These are phyloP conservation scores for Clavelina lepadiformis DNA, from an alignment of 23 tunicate species.

Conservation along the genomic window DNA sequence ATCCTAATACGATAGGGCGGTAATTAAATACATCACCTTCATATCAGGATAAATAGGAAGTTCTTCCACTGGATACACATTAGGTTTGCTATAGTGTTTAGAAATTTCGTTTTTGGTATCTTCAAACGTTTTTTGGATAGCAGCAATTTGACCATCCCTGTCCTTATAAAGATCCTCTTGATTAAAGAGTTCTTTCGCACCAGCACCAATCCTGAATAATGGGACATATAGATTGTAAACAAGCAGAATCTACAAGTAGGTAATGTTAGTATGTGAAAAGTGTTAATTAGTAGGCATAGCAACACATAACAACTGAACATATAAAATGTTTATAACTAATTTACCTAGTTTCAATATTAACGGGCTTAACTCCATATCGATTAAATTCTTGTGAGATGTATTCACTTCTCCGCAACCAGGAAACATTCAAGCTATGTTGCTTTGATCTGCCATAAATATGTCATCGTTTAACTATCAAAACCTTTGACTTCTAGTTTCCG, in stretches of 20 bases:
- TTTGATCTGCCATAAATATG: slow-evolving; percentile 36
- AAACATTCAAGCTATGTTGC: slow-evolving; percentile 89
- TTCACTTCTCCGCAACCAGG: slow-evolving; percentile 96
- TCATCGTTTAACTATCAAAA: background rate
- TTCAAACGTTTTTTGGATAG: slow-evolving; percentile 93
- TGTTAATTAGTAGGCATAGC: no score
- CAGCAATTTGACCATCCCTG: slow-evolving; percentile 92
- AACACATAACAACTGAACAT: no score
- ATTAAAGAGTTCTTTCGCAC: slow-evolving; percentile 90
- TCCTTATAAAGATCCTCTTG: slow-evolving; percentile 97
- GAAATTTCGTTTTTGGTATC: slow-evolving; percentile 81
- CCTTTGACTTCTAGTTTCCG: background rate
- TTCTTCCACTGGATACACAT: slow-evolving; percentile 82
- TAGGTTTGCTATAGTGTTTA: slow-evolving; percentile 91
- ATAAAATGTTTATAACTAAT: background rate
- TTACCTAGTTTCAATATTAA: slow-evolving; percentile 88
- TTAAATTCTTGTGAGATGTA: slow-evolving; percentile 99
- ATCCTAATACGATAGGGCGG: background rate
- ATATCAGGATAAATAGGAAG: slow-evolving; percentile 96
- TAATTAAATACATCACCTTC: slow-evolving; percentile 29
- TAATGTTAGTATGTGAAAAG: no score
- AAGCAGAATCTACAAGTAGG: no score
- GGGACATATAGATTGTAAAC: no score
- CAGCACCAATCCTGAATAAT: slow-evolving; percentile 79
- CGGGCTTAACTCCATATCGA: slow-evolving; percentile 77